phyloP scores from a whole-genome alignment of 2,888 invertebrate genomes.

The Trissonchulus sp. region DNA sequence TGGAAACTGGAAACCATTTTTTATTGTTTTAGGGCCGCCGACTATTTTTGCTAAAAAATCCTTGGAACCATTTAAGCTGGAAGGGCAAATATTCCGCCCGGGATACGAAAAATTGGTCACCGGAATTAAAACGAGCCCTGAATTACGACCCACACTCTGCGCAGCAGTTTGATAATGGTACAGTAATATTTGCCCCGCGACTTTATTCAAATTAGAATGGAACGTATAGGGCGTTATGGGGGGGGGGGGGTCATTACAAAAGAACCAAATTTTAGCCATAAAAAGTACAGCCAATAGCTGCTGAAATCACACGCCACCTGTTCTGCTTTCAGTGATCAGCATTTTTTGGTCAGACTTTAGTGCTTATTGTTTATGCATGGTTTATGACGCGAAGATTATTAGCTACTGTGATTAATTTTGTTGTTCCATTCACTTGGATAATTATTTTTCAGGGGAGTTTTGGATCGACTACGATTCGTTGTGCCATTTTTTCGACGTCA shows the following conservation, averaged over 20 bases:
- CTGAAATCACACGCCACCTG: too few species aligned
- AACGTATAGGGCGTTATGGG: too few species aligned
- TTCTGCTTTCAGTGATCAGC: not conserved
- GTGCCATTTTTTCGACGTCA: slow-evolving; percentile 80
- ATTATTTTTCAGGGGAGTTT: slow-evolving; percentile 62
- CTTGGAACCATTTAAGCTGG: slow-evolving; percentile 96
- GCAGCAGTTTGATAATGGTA: slow-evolving; percentile 80
- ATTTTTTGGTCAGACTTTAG: too few species aligned
- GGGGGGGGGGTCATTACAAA: too few species aligned
- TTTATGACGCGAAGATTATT: too few species aligned
- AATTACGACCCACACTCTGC: slow-evolving; percentile 81
- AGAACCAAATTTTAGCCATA: too few species aligned
- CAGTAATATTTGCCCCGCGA: too few species aligned
- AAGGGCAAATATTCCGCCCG: slow-evolving; percentile 84
- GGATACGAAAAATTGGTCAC: slow-evolving; percentile 75
- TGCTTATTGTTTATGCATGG: not conserved
- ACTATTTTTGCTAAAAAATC: slow-evolving; percentile 84
- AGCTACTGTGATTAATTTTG: not conserved
- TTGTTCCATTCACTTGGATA: not conserved
- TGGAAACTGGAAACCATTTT: not conserved
- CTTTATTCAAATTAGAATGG: not conserved
- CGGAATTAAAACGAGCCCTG: slow-evolving; percentile 64
- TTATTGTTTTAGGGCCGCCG: slow-evolving; percentile 62
- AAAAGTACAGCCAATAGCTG: too few species aligned
- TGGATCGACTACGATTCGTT: slow-evolving; percentile 92